Conservation (phyloP, 2,113 vertebrate genomes). For the Mustelus asterias region DNA sequence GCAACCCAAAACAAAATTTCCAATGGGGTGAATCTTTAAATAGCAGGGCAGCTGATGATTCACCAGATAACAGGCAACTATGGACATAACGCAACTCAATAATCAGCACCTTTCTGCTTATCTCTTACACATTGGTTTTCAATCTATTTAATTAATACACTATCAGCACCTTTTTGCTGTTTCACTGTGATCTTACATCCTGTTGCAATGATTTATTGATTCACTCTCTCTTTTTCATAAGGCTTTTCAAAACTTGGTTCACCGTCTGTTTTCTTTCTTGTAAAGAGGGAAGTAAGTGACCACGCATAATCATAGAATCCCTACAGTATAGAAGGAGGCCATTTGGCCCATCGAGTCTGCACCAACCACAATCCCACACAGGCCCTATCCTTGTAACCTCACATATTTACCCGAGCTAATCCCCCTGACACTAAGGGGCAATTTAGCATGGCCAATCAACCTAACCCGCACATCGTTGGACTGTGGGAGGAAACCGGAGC, state of each 20-base stretch:
- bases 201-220: constrained; percentile 18
- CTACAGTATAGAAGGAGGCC: too few species aligned
- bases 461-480: too few species aligned
- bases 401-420: too few species aligned
- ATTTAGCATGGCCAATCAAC: too few species aligned
- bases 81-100: neutral
- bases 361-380: too few species aligned
- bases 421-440: too few species aligned
- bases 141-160: constrained; percentile 6
- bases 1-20: neutral
- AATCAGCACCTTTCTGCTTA: neutral
- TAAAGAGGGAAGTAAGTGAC: neutral
- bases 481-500: too few species aligned
- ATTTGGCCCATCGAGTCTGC: too few species aligned
- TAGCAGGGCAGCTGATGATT: neutral
- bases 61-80: neutral
- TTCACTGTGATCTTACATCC: constrained; percentile 24
- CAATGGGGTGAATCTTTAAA: neutral
- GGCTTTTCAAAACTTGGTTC: neutral
- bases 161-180: neutral
- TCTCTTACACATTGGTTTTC: constrained; percentile 1
- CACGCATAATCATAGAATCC: too few species aligned
- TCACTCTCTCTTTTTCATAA: too few species aligned
- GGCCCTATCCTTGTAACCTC: too few species aligned
- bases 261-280: neutral